Evolutionary conservation across 1,140 invertebrate genomes (phyloP), one percentile per base, ranked within the genome.

Genomic region (Trachelipus rathkii): DNA sequence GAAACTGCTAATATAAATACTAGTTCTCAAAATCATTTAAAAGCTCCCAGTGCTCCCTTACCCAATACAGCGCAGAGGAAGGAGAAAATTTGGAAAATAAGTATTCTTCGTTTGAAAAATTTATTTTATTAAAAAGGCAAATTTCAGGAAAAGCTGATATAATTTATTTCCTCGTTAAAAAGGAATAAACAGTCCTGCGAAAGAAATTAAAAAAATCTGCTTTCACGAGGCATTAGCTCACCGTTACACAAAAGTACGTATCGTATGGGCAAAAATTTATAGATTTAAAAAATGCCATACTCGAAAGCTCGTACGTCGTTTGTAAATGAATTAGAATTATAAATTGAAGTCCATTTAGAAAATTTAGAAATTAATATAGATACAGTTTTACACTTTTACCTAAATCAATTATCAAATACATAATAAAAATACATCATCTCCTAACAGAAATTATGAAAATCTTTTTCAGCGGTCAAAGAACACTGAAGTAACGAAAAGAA

Each of bases 331-430:
- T 72, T 2, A 9, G 71, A 10, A 72, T 46, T 6, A 19, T 72
- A 4, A 72, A 19, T 10, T n/a, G n/a, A 19, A 44, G 10, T 72
- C n/a, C 71, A 19, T 72, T 72, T 46, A 72, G 10, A n/a, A 72
- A 44, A 33, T 24, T 45, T 72, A 33, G 71, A 72, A 72, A 72
- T 72, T 72, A 24, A 72, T 43, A 45, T 72, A 0, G 44, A 72
- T 43, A 72, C 44, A 13, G 44, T 72, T 19, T 44, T 72, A 5
- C 43, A 43, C n/a, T 15, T 72, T 44, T 72, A 24, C 43, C 10
- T 72, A 72, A 72, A 33, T 44, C 71, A 72, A 10, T 72, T 13
- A 72, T 72, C 71, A 72, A 45, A 44, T 72, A 13, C 4, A 0
- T 2, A 72, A 72, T 19, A 72, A 43, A 44, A 72, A 19, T 45